phyloP scores from a whole-genome alignment of 2,113 vertebrate genomes.

The Cephalopterus ornatus region DNA sequence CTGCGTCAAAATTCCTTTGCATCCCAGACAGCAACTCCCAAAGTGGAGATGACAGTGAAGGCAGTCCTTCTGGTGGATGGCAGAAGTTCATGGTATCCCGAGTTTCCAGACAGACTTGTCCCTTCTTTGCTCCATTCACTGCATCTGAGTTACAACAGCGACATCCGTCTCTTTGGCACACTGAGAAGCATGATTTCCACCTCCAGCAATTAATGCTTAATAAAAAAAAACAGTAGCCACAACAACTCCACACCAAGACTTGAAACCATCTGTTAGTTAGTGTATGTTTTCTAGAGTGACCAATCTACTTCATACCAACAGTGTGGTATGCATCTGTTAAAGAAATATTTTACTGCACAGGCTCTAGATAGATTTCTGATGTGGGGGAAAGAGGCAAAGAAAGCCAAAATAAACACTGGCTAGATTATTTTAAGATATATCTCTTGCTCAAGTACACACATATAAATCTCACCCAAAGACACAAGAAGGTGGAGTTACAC shows the following conservation, averaged over 20 bases:
- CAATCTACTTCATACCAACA: slow-evolving; percentile 12
- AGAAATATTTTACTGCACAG: slow-evolving; percentile 4
- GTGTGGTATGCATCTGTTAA: neutral
- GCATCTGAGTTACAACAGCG: neutral
- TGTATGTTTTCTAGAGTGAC: neutral
- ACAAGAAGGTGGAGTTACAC: neutral
- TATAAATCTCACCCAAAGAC: slow-evolving; percentile 9
- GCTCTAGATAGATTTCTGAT: neutral
- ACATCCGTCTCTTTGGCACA: neutral
- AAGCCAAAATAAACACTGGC: slow-evolving; percentile 28
- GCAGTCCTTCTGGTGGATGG: neutral
- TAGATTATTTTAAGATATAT: slow-evolving; percentile 28
- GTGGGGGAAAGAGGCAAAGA: neutral
- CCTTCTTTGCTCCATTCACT: neutral
- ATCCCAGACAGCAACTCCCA: neutral
- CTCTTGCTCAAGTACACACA: neutral
- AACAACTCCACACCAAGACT: slow-evolving; percentile 7
- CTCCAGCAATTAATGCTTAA: slow-evolving; percentile 40
- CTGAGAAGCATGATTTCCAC: neutral
- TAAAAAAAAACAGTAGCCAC: slow-evolving; percentile 47
- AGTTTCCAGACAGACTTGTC: neutral
- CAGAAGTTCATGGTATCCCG: neutral
- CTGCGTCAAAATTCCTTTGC: neutral
- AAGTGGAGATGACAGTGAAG: neutral
- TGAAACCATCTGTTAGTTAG: slow-evolving; percentile 44